Percentiles rank a stretch among this genome's conserved stretches.
Evolutionary conservation across 2,888 invertebrate genomes (phyloP).

Genomic region (Sphecodes monilicornis): DNA sequence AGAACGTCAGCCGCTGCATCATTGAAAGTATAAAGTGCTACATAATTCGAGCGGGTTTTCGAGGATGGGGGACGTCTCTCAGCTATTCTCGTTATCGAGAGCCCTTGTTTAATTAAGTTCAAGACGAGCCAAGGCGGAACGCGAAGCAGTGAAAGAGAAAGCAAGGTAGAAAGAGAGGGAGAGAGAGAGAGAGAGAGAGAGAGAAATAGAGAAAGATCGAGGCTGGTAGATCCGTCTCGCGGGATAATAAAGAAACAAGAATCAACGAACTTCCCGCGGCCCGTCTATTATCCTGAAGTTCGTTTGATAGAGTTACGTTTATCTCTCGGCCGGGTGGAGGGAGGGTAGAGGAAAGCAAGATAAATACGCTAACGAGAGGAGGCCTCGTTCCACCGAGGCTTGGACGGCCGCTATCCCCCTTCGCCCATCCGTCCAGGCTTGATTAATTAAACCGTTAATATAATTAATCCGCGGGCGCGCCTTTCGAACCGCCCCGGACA

Average conservation of each 20-base stretch:
- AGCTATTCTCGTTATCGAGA: conserved; percentile 1
- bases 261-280: conserved; percentile 13
- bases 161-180: background rate
- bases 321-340: conserved; percentile 23
- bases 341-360: conserved; percentile 51
- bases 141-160: background rate
- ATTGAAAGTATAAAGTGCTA: background rate
- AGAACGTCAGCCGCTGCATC: background rate
- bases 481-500: background rate
- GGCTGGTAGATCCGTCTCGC: background rate
- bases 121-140: background rate
- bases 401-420: conserved; percentile 1
- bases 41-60: background rate
- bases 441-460: conserved; percentile 66
- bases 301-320: conserved; percentile 48
- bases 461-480: conserved; percentile 52
- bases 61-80: background rate
- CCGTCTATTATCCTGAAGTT: conserved; percentile 50
- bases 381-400: conserved; percentile 19
- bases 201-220: background rate
- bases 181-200: background rate
- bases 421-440: conserved; percentile 25
- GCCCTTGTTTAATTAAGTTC: conserved; percentile 29
- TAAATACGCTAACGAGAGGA: conserved; percentile 59
- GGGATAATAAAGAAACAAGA: conserved; percentile 16